phyloP scores from a whole-genome alignment of 2,888 invertebrate species.

The Hololepta plana region DNA sequence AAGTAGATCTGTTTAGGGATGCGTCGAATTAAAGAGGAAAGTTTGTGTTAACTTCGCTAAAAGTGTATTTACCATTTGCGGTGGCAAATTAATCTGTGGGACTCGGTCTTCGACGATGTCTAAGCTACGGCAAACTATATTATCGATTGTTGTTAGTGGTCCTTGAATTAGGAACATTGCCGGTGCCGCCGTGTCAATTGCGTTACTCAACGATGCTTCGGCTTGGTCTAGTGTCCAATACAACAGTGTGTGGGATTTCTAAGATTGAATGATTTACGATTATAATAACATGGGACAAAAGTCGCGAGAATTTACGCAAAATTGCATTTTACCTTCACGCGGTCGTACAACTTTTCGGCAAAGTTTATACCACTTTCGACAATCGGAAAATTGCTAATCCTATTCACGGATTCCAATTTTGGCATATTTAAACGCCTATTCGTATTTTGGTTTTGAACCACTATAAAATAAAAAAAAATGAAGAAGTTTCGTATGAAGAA shows the following conservation, averaged over 20 bases:
- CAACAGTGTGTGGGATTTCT: slow-evolving; percentile 53
- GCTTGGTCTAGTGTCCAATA: slow-evolving; percentile 61
- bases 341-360: slow-evolving; percentile 55
- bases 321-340: slow-evolving; percentile 47
- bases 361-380: slow-evolving; percentile 62
- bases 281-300: slow-evolving; percentile 1
- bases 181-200: slow-evolving; percentile 55
- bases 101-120: slow-evolving; percentile 71
- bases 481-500: background rate
- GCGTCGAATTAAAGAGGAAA: slow-evolving; percentile 1
- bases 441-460: slow-evolving; percentile 10
- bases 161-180: slow-evolving; percentile 52
- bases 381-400: slow-evolving; percentile 63
- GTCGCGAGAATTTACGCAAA: slow-evolving; percentile 9
- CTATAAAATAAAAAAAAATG: slow-evolving; percentile 6
- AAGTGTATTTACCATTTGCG: slow-evolving; percentile 53
- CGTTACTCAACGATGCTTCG: slow-evolving; percentile 53
- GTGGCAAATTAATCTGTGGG: slow-evolving; percentile 67
- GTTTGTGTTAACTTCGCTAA: slow-evolving; percentile 3
- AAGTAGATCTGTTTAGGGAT: too few relatives aligned
- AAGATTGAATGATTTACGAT: slow-evolving; percentile 7
- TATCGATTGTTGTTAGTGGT: slow-evolving; percentile 55
- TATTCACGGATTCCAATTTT: slow-evolving; percentile 51
- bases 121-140: slow-evolving; percentile 63
- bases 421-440: slow-evolving; percentile 24